phyloP scores from a whole-genome alignment of 35 echinoderm and acorn worm genomes.

The Acanthaster planci region DNA sequence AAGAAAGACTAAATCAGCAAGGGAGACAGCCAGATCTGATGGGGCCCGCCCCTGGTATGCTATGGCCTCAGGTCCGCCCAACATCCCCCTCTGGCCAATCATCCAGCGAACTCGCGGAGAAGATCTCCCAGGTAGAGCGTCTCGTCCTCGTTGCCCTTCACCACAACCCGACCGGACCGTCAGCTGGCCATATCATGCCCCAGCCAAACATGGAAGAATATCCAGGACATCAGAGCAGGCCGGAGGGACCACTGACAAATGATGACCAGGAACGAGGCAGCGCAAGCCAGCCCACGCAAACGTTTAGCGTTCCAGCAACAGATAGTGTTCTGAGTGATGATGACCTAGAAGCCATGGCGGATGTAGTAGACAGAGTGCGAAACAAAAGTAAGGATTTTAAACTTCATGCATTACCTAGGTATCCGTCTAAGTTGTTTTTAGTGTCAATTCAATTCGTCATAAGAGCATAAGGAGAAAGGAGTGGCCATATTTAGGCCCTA shows the following conservation, averaged over 20 bases:
- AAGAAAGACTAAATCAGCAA: not conserved
- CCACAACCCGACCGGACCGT: not conserved
- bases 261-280: not conserved
- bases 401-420: not conserved
- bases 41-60: not conserved
- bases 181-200: not conserved
- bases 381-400: not conserved
- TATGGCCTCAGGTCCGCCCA: not conserved
- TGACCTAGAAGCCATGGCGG: not conserved
- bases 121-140: not conserved
- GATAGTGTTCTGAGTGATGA: not conserved
- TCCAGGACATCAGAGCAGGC: too few species aligned
- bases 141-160: constrained; percentile 1
- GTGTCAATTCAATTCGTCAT: too few species aligned
- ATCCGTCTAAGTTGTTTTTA: too few species aligned
- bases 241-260: too few species aligned
- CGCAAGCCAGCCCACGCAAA: not conserved
- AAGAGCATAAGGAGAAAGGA: too few species aligned
- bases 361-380: constrained; percentile 1
- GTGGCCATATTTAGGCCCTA: too few species aligned
- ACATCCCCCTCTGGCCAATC: not conserved
- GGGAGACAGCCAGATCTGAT: not conserved
- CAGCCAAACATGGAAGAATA: too few species aligned
- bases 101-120: not conserved
- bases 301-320: not conserved